Conservation (phyloP, 2,797 vertebrate species). For the Orestias chungarensis region DNA sequence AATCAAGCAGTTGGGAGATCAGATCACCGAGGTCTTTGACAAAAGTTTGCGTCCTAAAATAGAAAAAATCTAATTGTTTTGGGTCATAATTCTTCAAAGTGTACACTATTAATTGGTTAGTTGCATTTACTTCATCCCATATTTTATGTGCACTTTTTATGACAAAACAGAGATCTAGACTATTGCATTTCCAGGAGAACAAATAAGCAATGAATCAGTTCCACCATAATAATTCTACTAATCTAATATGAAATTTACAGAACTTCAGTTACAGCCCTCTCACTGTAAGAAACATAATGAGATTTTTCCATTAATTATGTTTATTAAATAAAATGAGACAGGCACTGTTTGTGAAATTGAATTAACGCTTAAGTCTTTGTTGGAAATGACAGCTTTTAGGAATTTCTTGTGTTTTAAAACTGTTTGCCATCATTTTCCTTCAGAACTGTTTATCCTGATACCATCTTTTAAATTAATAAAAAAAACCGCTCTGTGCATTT, state of each 20-base stretch:
- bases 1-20: neutral
- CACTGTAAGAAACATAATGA: slow-evolving; percentile 6
- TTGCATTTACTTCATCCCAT: neutral
- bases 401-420: neutral
- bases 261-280: neutral
- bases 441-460: neutral
- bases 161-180: neutral
- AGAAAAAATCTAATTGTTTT: neutral
- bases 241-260: neutral
- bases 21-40: neutral
- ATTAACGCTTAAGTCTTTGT: neutral
- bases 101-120: neutral
- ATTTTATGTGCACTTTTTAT: neutral
- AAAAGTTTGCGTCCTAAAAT: neutral
- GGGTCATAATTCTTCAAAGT: neutral
- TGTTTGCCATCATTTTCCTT: neutral
- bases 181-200: neutral
- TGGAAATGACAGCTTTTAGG: neutral
- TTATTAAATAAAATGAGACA: neutral
- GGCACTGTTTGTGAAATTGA: neutral
- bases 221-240: neutral
- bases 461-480: neutral
- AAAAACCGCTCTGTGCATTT: neutral
- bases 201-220: neutral
- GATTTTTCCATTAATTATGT: neutral